Evolutionary conservation across 2,888 invertebrate species (phyloP), one percentile per base, ranked within the genome.

Genomic region (Habrosyne pyritoides): DNA sequence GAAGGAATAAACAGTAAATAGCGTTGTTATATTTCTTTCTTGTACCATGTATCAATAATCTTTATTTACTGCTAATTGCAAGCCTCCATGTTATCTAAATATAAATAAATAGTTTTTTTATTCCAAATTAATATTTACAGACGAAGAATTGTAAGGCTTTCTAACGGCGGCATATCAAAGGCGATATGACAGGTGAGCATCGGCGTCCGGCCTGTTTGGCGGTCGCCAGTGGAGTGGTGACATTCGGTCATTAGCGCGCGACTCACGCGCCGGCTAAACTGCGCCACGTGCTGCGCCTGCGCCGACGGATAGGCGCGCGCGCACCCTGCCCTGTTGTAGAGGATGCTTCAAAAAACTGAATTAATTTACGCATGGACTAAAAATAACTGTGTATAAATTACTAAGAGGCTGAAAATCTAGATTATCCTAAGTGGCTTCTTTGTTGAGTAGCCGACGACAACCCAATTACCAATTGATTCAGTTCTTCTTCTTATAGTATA

Each of bases 191-290:
- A 63, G 52, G 47, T 61, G 63, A 62, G 59, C 58, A 60, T 47
- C 63, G 52, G 64, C 66, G 71, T 76, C 77, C 77, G 73, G 70
- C 73, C 68, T 66, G 64, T 66, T 70, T 68, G 70, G 69, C 69
- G 74, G 66, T 61, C 61, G 71, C 71, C 58, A 71, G 76, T 71
- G 71, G 66, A 63, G 71, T 72, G 69, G 71, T 74, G 84, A 80
- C 82, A 78, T 70, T 61, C 74, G 63, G 77, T 85, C 86, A 91
- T 91, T 90, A 90, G 83, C 80, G 87, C 81, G 79, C 91, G 66
- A 76, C 84, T 85, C 91, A 91, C 91, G 91, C 83, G 84, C 87
- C 69, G 50, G 75, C 78, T 88, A 90, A 90, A 89, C 88, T 86
- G 83, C 83, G 87, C 78, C 91, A 88, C 91, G 90, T 90, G 89